Conservation (phyloP, 2,113 vertebrate genomes). For the Nothobranchius furzeri region DNA sequence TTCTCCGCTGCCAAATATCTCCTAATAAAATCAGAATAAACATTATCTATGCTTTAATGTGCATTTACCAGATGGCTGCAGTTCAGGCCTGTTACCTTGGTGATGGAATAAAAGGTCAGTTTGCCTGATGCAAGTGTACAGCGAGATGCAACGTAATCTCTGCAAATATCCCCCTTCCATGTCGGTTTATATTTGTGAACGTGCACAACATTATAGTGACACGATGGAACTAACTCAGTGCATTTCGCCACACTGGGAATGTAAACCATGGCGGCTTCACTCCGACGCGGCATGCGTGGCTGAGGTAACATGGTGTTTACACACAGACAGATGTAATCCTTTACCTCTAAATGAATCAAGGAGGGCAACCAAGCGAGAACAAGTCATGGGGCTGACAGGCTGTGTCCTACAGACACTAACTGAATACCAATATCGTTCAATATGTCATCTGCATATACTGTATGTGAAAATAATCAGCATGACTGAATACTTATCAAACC, state of each 20-base stretch:
- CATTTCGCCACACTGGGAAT: constrained; percentile 1
- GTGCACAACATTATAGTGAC: constrained; percentile 18
- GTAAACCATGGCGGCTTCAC: neutral
- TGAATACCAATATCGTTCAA: constrained; percentile 17
- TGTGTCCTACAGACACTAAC: neutral
- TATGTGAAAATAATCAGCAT: too few relatives aligned
- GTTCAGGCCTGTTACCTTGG: constrained; percentile 70
- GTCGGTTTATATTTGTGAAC: constrained; percentile 17
- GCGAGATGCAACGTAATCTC: neutral
- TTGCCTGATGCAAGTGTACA: neutral
- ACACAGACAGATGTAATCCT: constrained; percentile 28
- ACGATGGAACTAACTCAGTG: neutral
- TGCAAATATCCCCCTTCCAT: constrained; percentile 5
- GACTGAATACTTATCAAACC: too few relatives aligned
- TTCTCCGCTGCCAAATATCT: constrained; percentile 32
- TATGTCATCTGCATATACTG: neutral
- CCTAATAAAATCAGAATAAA: constrained; percentile 50
- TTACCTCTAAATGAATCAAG: constrained; percentile 8
- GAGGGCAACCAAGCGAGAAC: constrained; percentile 9
- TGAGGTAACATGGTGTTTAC: too few relatives aligned
- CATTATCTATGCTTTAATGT: constrained; percentile 22
- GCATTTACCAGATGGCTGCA: constrained; percentile 23
- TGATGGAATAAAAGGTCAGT: constrained; percentile 70
- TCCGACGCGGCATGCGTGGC: too few relatives aligned
- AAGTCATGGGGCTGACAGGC: constrained; percentile 12